phyloP scores from a whole-genome alignment of 2,113 vertebrate species.

The Mola mola region DNA sequence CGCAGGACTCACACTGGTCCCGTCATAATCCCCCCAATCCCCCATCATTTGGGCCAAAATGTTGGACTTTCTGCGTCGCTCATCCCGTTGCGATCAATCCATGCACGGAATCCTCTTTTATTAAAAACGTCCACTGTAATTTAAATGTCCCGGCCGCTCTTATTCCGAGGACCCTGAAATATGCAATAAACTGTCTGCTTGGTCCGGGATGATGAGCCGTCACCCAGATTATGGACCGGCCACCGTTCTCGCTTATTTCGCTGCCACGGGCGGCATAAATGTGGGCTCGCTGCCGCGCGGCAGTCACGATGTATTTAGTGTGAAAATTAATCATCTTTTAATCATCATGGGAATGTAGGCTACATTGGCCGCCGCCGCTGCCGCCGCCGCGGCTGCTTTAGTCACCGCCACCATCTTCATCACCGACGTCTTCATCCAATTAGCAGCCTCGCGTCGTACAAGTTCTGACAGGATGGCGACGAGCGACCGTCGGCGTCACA shows the following conservation, averaged over 20 bases:
- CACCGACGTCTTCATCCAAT: slow-evolving; percentile 72
- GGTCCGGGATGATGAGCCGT: slow-evolving; percentile 7
- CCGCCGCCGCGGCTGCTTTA: slow-evolving; percentile 54
- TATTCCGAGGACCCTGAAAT: too few relatives aligned
- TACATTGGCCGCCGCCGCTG: slow-evolving; percentile 30
- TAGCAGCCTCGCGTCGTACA: slow-evolving; percentile 72
- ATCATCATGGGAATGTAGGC: slow-evolving; percentile 61
- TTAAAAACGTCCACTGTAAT: too few relatives aligned
- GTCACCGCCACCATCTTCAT: slow-evolving; percentile 67
- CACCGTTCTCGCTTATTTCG: slow-evolving; percentile 60
- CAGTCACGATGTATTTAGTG: slow-evolving; percentile 63
- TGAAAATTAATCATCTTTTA: slow-evolving; percentile 65
- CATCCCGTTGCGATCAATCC: slow-evolving; percentile 35
- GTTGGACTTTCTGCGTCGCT: slow-evolving; percentile 49
- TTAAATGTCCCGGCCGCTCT: too few relatives aligned
- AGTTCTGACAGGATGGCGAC: slow-evolving; percentile 58
- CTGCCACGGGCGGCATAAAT: slow-evolving; percentile 42
- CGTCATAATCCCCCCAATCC: too few relatives aligned
- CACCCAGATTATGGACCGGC: slow-evolving; percentile 53
- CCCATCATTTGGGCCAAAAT: too few relatives aligned
- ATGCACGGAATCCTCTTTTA: slow-evolving; percentile 34
- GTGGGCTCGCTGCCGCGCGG: slow-evolving; percentile 29
- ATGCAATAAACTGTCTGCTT: background rate
- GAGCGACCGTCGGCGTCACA: slow-evolving; percentile 58
- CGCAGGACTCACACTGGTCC: slow-evolving; percentile 2